phyloP scores from a whole-genome alignment of 2,888 invertebrate genomes.

The Xylophagus ater region DNA sequence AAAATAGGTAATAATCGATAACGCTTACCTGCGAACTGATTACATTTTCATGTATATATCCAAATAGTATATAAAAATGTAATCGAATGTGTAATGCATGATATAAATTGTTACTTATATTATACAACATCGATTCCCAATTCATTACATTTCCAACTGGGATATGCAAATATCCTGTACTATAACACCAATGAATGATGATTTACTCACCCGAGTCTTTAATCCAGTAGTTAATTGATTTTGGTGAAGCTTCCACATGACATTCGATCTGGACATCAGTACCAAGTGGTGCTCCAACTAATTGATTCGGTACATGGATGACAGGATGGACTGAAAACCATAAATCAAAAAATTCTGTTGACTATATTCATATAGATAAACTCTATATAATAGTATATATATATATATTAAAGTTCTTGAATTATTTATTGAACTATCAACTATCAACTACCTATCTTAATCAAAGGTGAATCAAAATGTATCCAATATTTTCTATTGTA shows the following conservation, averaged over 20 bases:
- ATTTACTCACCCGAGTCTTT: conserved; percentile 64
- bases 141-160: no score
- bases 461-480: conserved; percentile 12
- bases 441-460: conserved; percentile 14
- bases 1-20: no score
- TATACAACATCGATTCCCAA: no score
- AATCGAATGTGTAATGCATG: no score
- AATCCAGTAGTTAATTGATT: conserved; percentile 85
- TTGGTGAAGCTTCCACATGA: conserved; percentile 81
- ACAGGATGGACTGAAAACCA: conserved; percentile 68
- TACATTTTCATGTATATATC: conserved; percentile 6
- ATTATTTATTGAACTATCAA: conserved; percentile 20
- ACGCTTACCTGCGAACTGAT: not conserved
- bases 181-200: conserved; percentile 12
- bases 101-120: no score
- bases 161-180: no score
- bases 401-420: no score
- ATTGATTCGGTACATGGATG: conserved; percentile 84
- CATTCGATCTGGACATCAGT: conserved; percentile 82
- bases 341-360: conserved; percentile 26
- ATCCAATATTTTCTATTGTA: conserved; percentile 18
- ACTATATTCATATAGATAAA: conserved; percentile 14
- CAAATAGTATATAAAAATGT: conserved; percentile 6
- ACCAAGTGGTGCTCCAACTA: conserved; percentile 77
- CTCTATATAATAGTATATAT: conserved; percentile 1